Evolutionary conservation across 2,113 vertebrate species (phyloP).

Genomic region (Speoplatyrhinus poulsoni): DNA sequence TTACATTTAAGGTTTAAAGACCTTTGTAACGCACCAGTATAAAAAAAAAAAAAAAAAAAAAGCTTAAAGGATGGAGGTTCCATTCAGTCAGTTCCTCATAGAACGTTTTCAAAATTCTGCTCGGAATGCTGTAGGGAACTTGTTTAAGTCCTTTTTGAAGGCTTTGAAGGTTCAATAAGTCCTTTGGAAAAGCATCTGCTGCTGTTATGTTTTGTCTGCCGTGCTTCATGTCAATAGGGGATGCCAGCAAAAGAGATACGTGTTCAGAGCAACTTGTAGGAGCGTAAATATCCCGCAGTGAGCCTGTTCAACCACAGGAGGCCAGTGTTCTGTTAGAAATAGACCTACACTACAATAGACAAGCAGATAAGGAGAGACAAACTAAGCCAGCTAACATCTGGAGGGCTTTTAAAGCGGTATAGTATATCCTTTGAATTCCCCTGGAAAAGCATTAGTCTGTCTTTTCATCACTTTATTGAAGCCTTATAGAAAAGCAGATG

Average conservation of each 20-base stretch:
- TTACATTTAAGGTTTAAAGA: too few relatives aligned
- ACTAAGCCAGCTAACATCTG: slow-evolving; percentile 1
- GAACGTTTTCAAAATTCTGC: background rate
- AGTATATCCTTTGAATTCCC: slow-evolving; percentile 9
- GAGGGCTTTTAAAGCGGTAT: slow-evolving; percentile 16
- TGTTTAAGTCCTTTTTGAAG: background rate
- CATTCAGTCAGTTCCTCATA: background rate
- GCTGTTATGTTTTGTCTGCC: slow-evolving; percentile 14
- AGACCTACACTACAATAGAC: slow-evolving; percentile 14
- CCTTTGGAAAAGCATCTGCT: background rate
- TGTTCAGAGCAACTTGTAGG: background rate
- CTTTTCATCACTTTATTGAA: slow-evolving; percentile 25
- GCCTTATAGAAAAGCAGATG: slow-evolving; percentile 39
- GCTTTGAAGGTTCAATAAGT: background rate
- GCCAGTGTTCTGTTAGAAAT: slow-evolving; percentile 61
- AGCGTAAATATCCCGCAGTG: slow-evolving; percentile 39
- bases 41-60: too few relatives aligned
- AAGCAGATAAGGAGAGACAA: slow-evolving; percentile 23
- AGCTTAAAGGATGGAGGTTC: slow-evolving; percentile 5
- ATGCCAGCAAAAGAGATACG: slow-evolving; percentile 3
- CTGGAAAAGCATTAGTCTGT: slow-evolving; percentile 28
- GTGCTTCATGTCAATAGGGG: slow-evolving; percentile 13
- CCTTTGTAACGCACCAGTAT: too few relatives aligned
- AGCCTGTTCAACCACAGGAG: slow-evolving; percentile 44
- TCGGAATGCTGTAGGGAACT: background rate